phyloP scores from a whole-genome alignment of 2,113 vertebrate genomes.

The Saguinus imperator region DNA sequence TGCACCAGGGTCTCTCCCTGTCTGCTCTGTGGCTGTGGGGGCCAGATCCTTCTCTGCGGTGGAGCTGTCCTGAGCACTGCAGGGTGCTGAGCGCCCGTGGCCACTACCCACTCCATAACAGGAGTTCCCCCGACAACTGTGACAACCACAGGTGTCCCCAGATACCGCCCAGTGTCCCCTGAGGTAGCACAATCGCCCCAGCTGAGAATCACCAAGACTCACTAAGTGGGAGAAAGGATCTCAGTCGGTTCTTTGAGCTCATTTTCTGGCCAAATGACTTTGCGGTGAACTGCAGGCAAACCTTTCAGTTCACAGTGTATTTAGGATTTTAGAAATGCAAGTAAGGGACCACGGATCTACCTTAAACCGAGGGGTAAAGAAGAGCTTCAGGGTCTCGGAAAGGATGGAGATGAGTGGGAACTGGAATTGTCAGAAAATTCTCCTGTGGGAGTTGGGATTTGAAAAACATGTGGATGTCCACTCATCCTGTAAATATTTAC shows the following conservation, averaged over 20 bases:
- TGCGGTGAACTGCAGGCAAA: neutral
- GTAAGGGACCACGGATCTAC: neutral
- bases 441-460: neutral
- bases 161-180: neutral
- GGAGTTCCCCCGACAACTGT: neutral
- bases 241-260: neutral
- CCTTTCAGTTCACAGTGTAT: neutral
- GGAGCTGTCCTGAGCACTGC: neutral
- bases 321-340: neutral
- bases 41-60: neutral
- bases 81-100: neutral
- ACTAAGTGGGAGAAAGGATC: neutral
- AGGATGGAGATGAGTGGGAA: rapidly evolving
- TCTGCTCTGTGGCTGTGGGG: neutral
- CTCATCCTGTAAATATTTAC: neutral
- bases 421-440: neutral
- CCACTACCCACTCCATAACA: neutral
- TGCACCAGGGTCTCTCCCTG: neutral
- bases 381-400: neutral
- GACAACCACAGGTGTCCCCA: neutral
- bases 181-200: too few species aligned
- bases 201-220: too few species aligned
- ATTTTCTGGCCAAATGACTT: neutral
- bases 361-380: neutral
- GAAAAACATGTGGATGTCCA: neutral